Evolutionary conservation across 2,888 invertebrate species (phyloP).

Genomic region (Parelbella ahira): DNA sequence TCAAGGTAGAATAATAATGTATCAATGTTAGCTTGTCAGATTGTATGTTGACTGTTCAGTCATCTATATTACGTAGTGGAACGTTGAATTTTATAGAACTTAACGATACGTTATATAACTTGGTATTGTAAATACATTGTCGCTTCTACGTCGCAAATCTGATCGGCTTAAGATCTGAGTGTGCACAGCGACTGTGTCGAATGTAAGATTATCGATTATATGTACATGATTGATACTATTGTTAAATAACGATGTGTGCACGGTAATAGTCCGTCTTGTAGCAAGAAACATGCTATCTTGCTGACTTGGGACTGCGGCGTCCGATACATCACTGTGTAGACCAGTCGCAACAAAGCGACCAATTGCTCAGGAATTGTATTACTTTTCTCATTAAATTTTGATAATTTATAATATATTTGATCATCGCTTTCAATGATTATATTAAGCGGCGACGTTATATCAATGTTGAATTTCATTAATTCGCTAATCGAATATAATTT

Average conservation of each 20-base stretch:
- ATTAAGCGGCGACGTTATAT: slow-evolving; percentile 54
- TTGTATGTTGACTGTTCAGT: slow-evolving; percentile 62
- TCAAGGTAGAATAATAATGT: slow-evolving; percentile 66
- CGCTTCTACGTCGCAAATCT: slow-evolving; percentile 50
- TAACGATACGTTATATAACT: slow-evolving; percentile 48
- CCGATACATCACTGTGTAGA: slow-evolving; percentile 11
- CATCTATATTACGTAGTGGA: slow-evolving; percentile 57
- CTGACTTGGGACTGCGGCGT: too few relatives aligned
- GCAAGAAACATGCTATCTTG: too few relatives aligned
- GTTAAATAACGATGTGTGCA: too few relatives aligned
- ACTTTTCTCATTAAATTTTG: slow-evolving; percentile 61
- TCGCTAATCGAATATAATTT: slow-evolving; percentile 60
- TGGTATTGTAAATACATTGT: slow-evolving; percentile 55
- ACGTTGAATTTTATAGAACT: slow-evolving; percentile 63
- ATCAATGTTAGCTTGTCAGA: slow-evolving; percentile 74
- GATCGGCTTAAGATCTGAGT: slow-evolving; percentile 28
- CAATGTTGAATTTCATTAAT: slow-evolving; percentile 67
- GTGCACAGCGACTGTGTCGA: slow-evolving; percentile 28
- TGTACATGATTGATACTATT: too few relatives aligned
- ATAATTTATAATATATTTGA: slow-evolving; percentile 57
- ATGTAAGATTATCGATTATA: too few relatives aligned
- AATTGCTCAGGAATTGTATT: slow-evolving; percentile 78
- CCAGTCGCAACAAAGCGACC: slow-evolving; percentile 32
- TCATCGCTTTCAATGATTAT: slow-evolving; percentile 57
- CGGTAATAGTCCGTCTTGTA: too few relatives aligned